Evolutionary conservation across 2,888 invertebrate genomes (phyloP), one percentile per base, ranked within the genome.

Genomic region (Byasa hedistus): DNA sequence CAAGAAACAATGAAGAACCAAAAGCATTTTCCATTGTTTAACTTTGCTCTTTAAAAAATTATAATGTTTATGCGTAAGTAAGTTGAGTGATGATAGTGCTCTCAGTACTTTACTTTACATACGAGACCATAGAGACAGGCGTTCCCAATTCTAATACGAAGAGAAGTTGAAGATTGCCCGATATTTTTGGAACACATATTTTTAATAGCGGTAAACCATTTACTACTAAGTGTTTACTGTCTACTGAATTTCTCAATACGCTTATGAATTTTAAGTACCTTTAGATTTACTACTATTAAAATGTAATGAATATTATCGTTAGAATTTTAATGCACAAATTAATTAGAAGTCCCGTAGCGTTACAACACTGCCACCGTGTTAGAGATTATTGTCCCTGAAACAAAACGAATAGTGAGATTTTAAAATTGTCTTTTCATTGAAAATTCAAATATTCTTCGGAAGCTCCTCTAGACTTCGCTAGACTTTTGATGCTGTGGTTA

Each of bases 131-230:
- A 85, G 85, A 80, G 72, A 71, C n/a, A n/a, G n/a, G n/a, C 86
- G 89, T 79, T 76, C 87, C 86, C 87, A 86, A 73, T 74, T 85
- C 70, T 87, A 85, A 69, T 73, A 69, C 69, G 71, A 69, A 72
- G 71, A 56, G 71, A 71, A 70, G 61, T 69, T 69, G 75, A 75
- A 79, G 73, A 82, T 70, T 75, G 77, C 79, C 81, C 78, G 79
- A 83, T 90, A 90, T 90, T 90, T 90, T 90, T 90, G 85, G 87
- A 90, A 72, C 72, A 72, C 76, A 79, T 84, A 81, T 86, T 83
- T 88, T 87, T 89, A 84, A 75, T 83, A 83, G 76, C 75, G 71
- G 76, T 70, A 73, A 73, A 74, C 63, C 73, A 70, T 85, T 80
- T 81, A 83, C 83, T 85, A 81, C 71, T 79, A 83, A 81, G 83